A percentile compares a stretch with the other conserved stretches of the same genome.
These are phyloP conservation scores for Caiman crocodilus DNA, from an alignment of 2,797 vertebrate species.

Conservation along the genomic window DNA sequence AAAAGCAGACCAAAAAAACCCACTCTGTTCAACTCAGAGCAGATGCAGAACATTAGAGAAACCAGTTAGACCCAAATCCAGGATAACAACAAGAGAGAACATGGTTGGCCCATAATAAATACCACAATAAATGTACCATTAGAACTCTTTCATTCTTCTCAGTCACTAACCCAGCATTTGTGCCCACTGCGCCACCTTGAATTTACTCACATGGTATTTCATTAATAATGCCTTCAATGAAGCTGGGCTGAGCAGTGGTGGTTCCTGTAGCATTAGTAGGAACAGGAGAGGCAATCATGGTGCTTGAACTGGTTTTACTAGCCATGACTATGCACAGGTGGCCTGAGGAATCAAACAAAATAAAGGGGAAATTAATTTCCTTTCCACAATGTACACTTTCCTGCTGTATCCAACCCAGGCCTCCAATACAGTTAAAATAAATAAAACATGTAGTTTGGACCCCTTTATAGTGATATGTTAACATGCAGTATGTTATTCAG, in stretches of 20 bases:
- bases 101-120: background rate
- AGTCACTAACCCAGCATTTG: background rate
- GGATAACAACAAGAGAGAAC: background rate
- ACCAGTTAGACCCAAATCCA: background rate
- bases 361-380: conserved; percentile 13
- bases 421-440: conserved; percentile 43
- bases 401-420: background rate
- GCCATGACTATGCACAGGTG: conserved; percentile 13
- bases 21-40: too few relatives aligned
- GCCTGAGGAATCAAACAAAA: conserved; percentile 25
- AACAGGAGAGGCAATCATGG: fast-evolving
- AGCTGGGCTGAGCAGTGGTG: background rate
- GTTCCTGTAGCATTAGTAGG: background rate
- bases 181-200: background rate
- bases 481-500: background rate
- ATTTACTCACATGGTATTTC: conserved; percentile 87
- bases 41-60: too few relatives aligned
- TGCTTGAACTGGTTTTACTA: background rate
- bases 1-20: too few relatives aligned
- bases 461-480: background rate
- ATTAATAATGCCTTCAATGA: conserved; percentile 77
- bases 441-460: background rate
- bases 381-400: fast-evolving
- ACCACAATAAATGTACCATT: background rate
- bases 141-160: too few relatives aligned